Conservation (phyloP, 2,888 invertebrate genomes). For the Tiliacea aurago region DNA sequence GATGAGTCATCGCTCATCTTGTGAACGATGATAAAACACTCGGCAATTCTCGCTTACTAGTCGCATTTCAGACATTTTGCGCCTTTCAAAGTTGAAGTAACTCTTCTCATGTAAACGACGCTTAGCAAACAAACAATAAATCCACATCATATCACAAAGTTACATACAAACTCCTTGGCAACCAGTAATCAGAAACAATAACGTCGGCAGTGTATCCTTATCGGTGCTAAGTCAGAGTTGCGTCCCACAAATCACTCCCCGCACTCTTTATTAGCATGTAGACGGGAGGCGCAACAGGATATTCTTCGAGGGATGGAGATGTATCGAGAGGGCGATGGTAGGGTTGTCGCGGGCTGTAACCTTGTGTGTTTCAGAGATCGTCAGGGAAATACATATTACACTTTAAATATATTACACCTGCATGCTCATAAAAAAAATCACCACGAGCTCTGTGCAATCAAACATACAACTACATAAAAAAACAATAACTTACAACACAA, state of each 20-base stretch:
- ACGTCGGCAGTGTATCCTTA: conserved; percentile 53
- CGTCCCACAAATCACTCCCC: conserved; percentile 84
- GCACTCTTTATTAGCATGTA: conserved; percentile 87
- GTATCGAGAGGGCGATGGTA: conserved; percentile 76
- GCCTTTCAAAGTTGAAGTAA: too few species aligned
- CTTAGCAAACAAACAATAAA: conserved; percentile 15
- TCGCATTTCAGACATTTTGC: too few species aligned
- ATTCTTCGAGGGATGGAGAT: conserved; percentile 85
- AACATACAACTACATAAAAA: too few species aligned
- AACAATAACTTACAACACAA: too few species aligned
- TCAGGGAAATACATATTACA: neutral
- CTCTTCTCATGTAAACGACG: neutral
- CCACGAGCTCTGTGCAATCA: too few species aligned
- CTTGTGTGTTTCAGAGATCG: neutral
- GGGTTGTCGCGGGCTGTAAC: conserved; percentile 50
- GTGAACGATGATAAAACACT: too few species aligned
- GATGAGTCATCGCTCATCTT: too few species aligned
- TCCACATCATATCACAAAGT: conserved; percentile 27
- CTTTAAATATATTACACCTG: too few species aligned
- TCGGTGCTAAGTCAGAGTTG: conserved; percentile 58
- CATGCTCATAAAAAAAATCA: too few species aligned
- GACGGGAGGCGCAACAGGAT: conserved; percentile 88
- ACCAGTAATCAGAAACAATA: conserved; percentile 65
- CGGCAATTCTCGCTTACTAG: too few species aligned
- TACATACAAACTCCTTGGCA: conserved; percentile 50